Evolutionary conservation across 1,140 invertebrate species (phyloP), one percentile per base, ranked within the genome.

Genomic region (Nephila pilipes): DNA sequence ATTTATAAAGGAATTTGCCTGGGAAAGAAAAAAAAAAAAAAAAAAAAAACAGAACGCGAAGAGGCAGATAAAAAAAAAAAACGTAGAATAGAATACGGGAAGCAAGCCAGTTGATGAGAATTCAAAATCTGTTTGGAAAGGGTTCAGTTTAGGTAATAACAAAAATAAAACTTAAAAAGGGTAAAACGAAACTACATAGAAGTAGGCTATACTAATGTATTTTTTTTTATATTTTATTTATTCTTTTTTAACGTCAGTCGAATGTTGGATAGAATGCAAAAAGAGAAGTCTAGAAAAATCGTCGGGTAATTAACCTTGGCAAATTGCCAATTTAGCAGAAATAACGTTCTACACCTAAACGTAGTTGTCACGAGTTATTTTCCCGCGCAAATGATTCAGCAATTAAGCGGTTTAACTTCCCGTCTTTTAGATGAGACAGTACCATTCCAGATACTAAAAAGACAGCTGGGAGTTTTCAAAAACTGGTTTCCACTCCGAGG

Each of bases 371-470:
- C 14, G 1, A 46, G 36, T 54, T 54, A 54, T 81, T 81, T 81
- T 81, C 79, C 79, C 38, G 79, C 79, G 79, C n/a, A 81, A 81
- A 81, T 38, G 36, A 54, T 81, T 81, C 79, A 38, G 36, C 79
- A 81, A 81, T 81, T 81, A 81, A 81, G 79, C 79, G 79, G 79
- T 81, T 81, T 46, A 81, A 81, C 79, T 81, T 81, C 79, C 79
- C 38, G 79, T 36, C 65, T 69, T 69, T 29, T 8, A 25, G n/a
- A n/a, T 10, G 60, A 25, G 60, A 46, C 46, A 46, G 46, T 46
- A 46, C 46, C 60, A 63, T 63, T 46, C 22, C 60, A 63, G 22
- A n/a, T 22, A 69, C 14, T 69, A 29, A 29, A 25, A 25, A 69
- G 25, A 69, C 65, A 69, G 65, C 65, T 69, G 65, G 25, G 65